Evolutionary conservation across 2,888 invertebrate species (phyloP).

Genomic region (Apeira syringaria): DNA sequence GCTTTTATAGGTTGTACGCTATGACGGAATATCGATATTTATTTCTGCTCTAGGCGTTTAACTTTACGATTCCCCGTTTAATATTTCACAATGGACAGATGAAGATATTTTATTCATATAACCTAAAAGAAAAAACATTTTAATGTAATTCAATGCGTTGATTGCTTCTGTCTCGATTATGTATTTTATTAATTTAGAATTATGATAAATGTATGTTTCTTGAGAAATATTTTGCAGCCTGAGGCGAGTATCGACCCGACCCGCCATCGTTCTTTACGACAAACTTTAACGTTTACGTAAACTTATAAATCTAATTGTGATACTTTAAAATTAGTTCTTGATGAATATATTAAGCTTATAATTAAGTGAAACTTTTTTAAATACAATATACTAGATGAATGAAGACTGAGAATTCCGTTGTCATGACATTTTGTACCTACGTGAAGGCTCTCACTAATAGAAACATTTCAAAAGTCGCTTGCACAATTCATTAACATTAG

Average conservation of each 20-base stretch:
- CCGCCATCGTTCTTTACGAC: slow-evolving; percentile 25
- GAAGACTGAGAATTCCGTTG: slow-evolving; percentile 16
- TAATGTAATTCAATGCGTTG: slow-evolving; percentile 36
- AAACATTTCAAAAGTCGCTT: slow-evolving; percentile 62
- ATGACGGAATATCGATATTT: slow-evolving; percentile 60
- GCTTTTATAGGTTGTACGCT: slow-evolving; percentile 55
- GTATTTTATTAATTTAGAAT: slow-evolving; percentile 26
- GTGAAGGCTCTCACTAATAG: slow-evolving; percentile 43
- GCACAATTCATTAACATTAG: slow-evolving; percentile 70
- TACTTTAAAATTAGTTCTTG: slow-evolving; percentile 57
- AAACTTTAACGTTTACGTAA: slow-evolving; percentile 30
- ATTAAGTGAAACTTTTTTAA: slow-evolving; percentile 14
- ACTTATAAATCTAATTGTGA: slow-evolving; percentile 50
- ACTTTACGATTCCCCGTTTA: slow-evolving; percentile 36
- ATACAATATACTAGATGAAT: slow-evolving; percentile 3
- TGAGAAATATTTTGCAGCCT: slow-evolving; percentile 19
- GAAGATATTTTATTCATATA: slow-evolving; percentile 17
- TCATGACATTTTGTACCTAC: slow-evolving; percentile 20
- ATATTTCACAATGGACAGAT: slow-evolving; percentile 15
- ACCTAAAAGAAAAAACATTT: slow-evolving; percentile 9
- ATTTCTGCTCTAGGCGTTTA: slow-evolving; percentile 62
- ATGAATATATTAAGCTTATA: slow-evolving; percentile 48
- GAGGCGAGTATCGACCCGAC: slow-evolving; percentile 24
- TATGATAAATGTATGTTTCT: slow-evolving; percentile 17
- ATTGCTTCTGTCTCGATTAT: slow-evolving; percentile 36